Evolutionary conservation across 2,888 invertebrate species (phyloP).

Genomic region (Vanessa cardui): DNA sequence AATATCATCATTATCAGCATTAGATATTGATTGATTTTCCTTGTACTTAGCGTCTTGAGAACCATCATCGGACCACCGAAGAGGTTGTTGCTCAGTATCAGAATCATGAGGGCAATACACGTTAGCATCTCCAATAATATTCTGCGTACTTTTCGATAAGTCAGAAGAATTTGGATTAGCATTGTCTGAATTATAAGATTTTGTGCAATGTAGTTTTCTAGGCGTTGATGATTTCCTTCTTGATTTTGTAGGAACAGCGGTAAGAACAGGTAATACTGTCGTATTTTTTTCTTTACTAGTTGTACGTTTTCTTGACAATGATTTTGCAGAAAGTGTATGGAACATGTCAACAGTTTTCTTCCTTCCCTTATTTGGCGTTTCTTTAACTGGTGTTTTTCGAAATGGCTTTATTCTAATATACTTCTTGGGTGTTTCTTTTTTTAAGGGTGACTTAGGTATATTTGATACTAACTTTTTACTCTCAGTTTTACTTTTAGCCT

Average conservation of each 20-base stretch:
- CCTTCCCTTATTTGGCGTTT: constrained; percentile 45
- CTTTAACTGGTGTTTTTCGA: constrained; percentile 63
- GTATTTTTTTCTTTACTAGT: constrained; percentile 54
- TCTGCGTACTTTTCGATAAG: constrained; percentile 42
- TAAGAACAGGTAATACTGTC: constrained; percentile 41
- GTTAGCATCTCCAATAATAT: constrained; percentile 39
- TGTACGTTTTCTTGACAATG: constrained; percentile 47
- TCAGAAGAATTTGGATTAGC: constrained; percentile 58
- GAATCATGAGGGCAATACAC: constrained; percentile 54
- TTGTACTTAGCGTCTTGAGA: constrained; percentile 62
- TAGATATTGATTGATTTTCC: constrained; percentile 36
- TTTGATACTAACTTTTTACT: constrained; percentile 22
- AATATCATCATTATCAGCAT: constrained; percentile 65
- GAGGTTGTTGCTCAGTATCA: constrained; percentile 61
- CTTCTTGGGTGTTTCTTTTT: constrained; percentile 58
- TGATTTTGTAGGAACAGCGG: constrained; percentile 64
- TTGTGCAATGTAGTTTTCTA: constrained; percentile 70
- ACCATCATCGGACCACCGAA: constrained; percentile 73
- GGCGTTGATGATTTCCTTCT: constrained; percentile 79
- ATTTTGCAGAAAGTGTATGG: constrained; percentile 17
- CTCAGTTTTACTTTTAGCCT: constrained; percentile 24
- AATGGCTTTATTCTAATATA: constrained; percentile 73
- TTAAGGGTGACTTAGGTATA: constrained; percentile 55
- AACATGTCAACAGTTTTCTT: constrained; percentile 18
- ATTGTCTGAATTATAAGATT: constrained; percentile 63